Evolutionary conservation across 1,140 invertebrate species (phyloP), one percentile per base, ranked within the genome.

Genomic region (Drosophila lowei): DNA sequence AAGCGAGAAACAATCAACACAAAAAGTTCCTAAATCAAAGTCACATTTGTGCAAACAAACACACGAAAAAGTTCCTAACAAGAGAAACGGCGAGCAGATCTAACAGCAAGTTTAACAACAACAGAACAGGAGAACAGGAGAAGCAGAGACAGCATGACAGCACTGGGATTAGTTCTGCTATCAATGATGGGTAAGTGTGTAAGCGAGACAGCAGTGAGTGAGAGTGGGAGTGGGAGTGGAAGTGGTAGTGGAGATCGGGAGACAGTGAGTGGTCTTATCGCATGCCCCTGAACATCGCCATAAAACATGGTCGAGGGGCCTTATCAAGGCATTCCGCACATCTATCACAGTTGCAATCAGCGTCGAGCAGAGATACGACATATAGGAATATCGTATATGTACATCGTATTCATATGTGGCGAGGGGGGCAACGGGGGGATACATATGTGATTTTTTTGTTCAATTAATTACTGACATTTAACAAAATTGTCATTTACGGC

Each of bases 151-250:
- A 80, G 54, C 58, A 90, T 90, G 89, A 89, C 89, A 63, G 84
- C 89, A 55, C 59, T 90, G 61, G 89, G 89, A 72, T 90, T 90
- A 90, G 71, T 90, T 79, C 42, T 90, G 77, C 77, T 90, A 90
- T 90, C 89, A 63, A 90, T 90, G 84, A 85, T 90, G 84, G 89
- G 89, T 90, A 86, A 90, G 89, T 90, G 77, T 72, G 34, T 11
- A 38, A 38, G 34, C 34, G 34, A 13, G 34, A 38, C 34, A 13
- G 23, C 23, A 25, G 23, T 5, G 23, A 25, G 34, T 38, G 34
- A 4, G 9, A 0, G 7, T 30, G 28, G 2, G 28, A 7, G 7
- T 8, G 28, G 1, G 23, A 30, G 28, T 28, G 28, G 6, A 7
- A 8, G 28, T 28, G 28, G 28, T 6, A 28, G 28, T 47, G 9